Base-by-base conservation (phyloP, 2,888 invertebrate species). In the Drosophila cognata region DNA sequence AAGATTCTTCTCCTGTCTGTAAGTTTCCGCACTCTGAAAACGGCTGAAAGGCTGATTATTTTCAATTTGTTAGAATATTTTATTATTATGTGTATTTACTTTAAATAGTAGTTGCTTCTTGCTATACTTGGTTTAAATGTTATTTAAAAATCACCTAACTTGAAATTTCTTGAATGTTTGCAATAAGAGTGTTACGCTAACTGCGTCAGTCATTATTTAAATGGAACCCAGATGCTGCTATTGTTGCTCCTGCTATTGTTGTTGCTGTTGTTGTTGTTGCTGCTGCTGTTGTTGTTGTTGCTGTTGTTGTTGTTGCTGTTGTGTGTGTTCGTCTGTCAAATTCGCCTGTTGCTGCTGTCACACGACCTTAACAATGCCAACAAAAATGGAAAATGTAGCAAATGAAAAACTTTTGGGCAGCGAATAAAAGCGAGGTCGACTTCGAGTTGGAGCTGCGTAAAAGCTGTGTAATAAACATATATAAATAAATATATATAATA, bases 371-470 rank as follows among this genome's bases (percentile, higher is more conserved):
- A 51, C 57, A 46, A 46, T 50, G 55, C 31, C 64, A 50, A 16
- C 33, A 41, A 57, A 59, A 61, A 64, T 50, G 46, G 2, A 35
- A 10, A 53, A 35, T 53, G 21, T 46, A 2, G 4, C 46, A 25
- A 25, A 25, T 46, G 36, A n/a, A 56, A 59, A 63, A 67, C 58
- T 75, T 80, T 71, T 61, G 13, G 53, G 50, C 25, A 41, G 25
- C 46, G 25, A 16, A 46, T 46, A 48, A n/a, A 18, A 33, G 31
- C 16, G 35, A 36, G 7, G 21, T 46, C 46, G 46, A 29, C 25
- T 65, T 66, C 13, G 18, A 5, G 38, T 41, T 48, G n/a, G 50
- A 38, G 21, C 18, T 31, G 16, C 21, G 59, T 7, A 28, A 29
- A 52, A 46, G 46, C 25, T 7, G 46, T 10, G 25, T 21, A 46